These are phyloP conservation scores for Chrysolina americana DNA, from an alignment of 2,888 invertebrate genomes.

Conservation along the genomic window DNA sequence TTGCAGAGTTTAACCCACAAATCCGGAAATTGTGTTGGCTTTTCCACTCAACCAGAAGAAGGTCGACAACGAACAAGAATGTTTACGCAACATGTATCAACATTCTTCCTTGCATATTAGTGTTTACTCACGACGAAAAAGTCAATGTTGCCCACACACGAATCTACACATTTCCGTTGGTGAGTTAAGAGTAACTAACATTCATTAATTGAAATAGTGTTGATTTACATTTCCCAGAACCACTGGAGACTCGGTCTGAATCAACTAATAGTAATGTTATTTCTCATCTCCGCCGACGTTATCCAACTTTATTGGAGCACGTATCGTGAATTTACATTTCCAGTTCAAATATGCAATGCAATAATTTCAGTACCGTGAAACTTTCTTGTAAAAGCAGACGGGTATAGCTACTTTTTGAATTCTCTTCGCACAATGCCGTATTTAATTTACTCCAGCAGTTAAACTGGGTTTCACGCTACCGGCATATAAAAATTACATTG, in stretches of 20 bases:
- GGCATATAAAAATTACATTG: slow-evolving; percentile 12
- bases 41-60: too few species aligned
- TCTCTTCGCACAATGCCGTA: slow-evolving; percentile 14
- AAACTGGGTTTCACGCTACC: slow-evolving; percentile 1
- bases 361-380: slow-evolving; percentile 36
- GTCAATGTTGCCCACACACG: too few species aligned
- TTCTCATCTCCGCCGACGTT: slow-evolving; percentile 5
- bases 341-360: slow-evolving; percentile 33
- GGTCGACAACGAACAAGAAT: too few species aligned
- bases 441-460: slow-evolving; percentile 10
- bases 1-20: too few species aligned
- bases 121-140: too few species aligned
- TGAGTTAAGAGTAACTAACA: background rate
- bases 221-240: background rate
- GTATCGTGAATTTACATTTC: slow-evolving; percentile 34
- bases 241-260: background rate
- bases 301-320: slow-evolving; percentile 22
- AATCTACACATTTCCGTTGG: background rate
- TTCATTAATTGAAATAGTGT: background rate
- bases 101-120: too few species aligned
- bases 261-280: slow-evolving; percentile 5
- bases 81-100: too few species aligned
- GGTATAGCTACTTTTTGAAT: background rate
- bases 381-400: slow-evolving; percentile 10
- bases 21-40: too few species aligned